Evolutionary conservation across 2,113 vertebrate species (phyloP), one percentile per base, ranked within the genome.

Genomic region (Dasypus novemcinctus): DNA sequence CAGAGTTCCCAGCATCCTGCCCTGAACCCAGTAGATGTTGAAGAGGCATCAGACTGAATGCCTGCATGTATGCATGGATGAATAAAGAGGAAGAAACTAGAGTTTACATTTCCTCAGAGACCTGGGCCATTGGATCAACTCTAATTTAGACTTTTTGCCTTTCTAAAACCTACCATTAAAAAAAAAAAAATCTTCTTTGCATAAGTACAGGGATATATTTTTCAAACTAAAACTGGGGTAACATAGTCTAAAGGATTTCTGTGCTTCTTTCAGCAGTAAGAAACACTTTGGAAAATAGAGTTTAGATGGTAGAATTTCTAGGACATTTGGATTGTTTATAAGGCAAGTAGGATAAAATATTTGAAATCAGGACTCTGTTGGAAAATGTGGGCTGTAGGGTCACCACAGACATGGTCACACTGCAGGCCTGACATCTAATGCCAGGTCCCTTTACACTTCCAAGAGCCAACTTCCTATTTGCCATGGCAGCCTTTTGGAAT

Each of bases 111-210:
- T 74, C 69, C 59, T 64, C 41, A 79, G 57, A 92, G n/a, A 36
- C 63, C 72, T 79, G 46, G 57, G 41, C 81, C 64, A 86, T 7
- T 46, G 33, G 38, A 36, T 92, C 86, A 80, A n/a, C 33, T 71
- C 91, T 96, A 91, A 97, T 76, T 66, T 71, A 46, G 15, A 75
- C 43, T 71, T 88, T 87, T 54, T 83, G 31, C 82, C 72, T 93
- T 92, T 86, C 74, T 87, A 92, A 88, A 93, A 29, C 43, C 69
- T 57, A 95, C 46, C 52, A 90, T 80, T 92, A 78, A 80, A 84
- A 29, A 57, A 71, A 33, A 10, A 92, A 59, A 68, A 61, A 29
- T 64, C 41, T 57, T 81, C 54, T 92, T 90, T 96, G 57, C 54
- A 18, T 87, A 92, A 91, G 27, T 31, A 87, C 7, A 72, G 20